Evolutionary conservation across 1,140 invertebrate species (phyloP).

Genomic region (Ladona fulva): DNA sequence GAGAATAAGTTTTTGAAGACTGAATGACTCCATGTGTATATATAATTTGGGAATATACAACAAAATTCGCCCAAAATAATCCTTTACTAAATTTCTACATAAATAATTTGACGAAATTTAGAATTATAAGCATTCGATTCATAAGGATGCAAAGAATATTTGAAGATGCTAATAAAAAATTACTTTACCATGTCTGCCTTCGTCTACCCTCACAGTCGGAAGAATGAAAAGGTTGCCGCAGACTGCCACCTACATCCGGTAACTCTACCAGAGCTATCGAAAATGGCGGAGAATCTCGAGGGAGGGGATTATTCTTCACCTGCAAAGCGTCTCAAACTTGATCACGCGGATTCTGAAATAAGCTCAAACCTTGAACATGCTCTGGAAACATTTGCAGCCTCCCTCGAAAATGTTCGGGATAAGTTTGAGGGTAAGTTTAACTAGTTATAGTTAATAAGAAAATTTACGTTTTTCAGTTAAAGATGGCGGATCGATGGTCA

Average conservation of each 20-base stretch:
- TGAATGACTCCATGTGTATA: no score
- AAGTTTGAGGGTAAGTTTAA: slow-evolving; percentile 24
- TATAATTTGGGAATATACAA: no score
- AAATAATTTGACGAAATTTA: no score
- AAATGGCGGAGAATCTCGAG: slow-evolving; percentile 44
- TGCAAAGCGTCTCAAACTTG: slow-evolving; percentile 40
- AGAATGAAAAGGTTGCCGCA: not conserved
- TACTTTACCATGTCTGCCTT: not conserved
- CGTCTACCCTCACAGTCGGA: not conserved
- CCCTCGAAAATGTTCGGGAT: slow-evolving; percentile 28
- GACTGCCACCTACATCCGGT: slow-evolving; percentile 2
- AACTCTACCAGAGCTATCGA: slow-evolving; percentile 26
- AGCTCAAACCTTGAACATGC: slow-evolving; percentile 29
- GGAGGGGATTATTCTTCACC: slow-evolving; percentile 39
- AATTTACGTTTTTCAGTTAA: slow-evolving; percentile 30
- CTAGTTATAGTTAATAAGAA: slow-evolving; percentile 30
- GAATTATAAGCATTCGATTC: no score
- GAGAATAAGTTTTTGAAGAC: no score
- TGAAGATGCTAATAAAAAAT: not conserved
- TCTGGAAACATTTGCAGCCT: slow-evolving; percentile 29
- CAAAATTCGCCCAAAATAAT: no score
- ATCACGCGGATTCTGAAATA: slow-evolving; percentile 29
- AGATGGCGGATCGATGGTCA: slow-evolving; percentile 28
- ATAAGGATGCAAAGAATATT: not conserved
- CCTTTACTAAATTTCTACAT: no score